Evolutionary conservation across 2,888 invertebrate species (phyloP).

Genomic region (Melieria omissa): DNA sequence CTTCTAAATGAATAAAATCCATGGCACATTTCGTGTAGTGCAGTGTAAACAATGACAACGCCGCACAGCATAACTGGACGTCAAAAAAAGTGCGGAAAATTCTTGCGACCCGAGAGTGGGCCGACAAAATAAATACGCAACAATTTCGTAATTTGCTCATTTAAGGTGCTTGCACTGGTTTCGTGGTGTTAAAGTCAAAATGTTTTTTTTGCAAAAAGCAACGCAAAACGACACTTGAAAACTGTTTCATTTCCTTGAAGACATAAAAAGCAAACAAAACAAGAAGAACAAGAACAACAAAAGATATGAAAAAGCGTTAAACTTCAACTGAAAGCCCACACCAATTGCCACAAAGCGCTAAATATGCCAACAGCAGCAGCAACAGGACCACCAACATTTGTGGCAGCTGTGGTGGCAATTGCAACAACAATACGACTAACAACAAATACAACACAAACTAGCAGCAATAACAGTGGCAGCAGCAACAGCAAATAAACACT

Average conservation of each 20-base stretch:
- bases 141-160: too few species aligned
- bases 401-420: constrained; percentile 21
- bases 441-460: not conserved
- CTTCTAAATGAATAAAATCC: too few species aligned
- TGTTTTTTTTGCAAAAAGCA: not conserved
- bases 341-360: not conserved
- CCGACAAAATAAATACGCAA: too few species aligned
- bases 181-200: not conserved
- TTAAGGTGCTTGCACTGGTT: not conserved
- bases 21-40: too few species aligned
- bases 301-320: not conserved
- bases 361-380: constrained; percentile 8
- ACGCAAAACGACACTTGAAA: not conserved
- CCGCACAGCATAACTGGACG: too few species aligned
- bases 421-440: constrained; percentile 44
- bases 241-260: not conserved
- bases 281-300: not conserved
- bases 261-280: not conserved
- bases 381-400: constrained; percentile 21
- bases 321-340: not conserved
- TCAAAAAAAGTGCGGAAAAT: too few species aligned
- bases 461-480: constrained; percentile 14
- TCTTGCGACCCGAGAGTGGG: too few species aligned
- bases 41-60: too few species aligned
- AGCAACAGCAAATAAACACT: constrained; percentile 58